Percentiles rank a stretch among this genome's conserved stretches.
Conservation (phyloP, 2,113 vertebrate species). For the Microtus richardsoni region DNA sequence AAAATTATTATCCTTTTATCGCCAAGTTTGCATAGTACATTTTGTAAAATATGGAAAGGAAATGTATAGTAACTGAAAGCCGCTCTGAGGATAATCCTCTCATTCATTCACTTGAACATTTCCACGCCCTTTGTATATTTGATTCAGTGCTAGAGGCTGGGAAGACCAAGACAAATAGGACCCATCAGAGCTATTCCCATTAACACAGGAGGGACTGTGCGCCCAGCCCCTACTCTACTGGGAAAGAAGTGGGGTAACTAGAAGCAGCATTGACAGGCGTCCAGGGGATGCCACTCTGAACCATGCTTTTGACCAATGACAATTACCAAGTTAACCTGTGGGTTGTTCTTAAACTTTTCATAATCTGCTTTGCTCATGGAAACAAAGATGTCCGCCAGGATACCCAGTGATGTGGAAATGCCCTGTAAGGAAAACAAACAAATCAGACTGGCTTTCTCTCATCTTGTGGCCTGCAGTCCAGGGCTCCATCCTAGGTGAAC, state of each 20-base stretch:
- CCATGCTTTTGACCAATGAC: not conserved
- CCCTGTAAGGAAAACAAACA: conserved; percentile 82
- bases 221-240: too few species aligned
- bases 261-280: rapidly evolving
- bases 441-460: not conserved
- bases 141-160: not conserved
- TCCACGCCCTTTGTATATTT: not conserved
- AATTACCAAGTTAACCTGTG: conserved; percentile 90
- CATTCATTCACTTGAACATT: not conserved
- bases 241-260: not conserved
- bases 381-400: conserved; percentile 93
- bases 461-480: not conserved
- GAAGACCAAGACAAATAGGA: not conserved
- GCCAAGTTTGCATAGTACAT: not conserved
- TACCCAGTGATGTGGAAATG: conserved; percentile 93
- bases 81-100: not conserved
- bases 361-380: conserved; percentile 96
- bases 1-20: not conserved
- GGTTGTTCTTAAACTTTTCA: conserved; percentile 87
- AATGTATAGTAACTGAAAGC: not conserved
- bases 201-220: too few species aligned
- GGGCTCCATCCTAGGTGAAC: not conserved
- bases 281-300: not conserved
- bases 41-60: conserved; percentile 1
- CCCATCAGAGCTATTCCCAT: too few species aligned